Percentiles rank a stretch among this genome's conserved stretches.
Conservation (phyloP, 2,888 invertebrate species). For the Prenolepis imparis region DNA sequence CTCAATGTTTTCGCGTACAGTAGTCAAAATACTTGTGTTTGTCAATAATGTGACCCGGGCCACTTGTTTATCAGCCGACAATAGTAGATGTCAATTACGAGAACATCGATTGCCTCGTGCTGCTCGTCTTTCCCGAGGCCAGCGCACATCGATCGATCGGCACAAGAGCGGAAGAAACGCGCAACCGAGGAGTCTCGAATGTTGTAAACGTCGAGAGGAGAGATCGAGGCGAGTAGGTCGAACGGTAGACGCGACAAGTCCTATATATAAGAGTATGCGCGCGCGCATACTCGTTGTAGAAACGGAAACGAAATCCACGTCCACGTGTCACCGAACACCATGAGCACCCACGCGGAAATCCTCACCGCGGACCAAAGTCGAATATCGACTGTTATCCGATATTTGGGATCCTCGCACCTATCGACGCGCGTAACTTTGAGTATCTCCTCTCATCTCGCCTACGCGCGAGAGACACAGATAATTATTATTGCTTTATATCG, state of each 20-base stretch:
- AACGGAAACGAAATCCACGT: slow-evolving; percentile 52
- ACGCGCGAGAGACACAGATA: slow-evolving; percentile 1
- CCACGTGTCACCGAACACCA: slow-evolving; percentile 45
- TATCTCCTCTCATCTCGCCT: neutral
- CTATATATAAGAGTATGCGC: slow-evolving; percentile 12
- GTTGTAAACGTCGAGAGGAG: slow-evolving; percentile 34
- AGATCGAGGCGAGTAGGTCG: slow-evolving; percentile 59
- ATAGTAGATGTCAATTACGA: neutral
- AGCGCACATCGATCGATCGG: slow-evolving; percentile 4
- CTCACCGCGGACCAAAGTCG: slow-evolving; percentile 3
- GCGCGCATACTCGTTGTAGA: neutral
- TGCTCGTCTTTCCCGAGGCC: neutral
- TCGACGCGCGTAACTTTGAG: slow-evolving; percentile 24
- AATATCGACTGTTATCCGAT: slow-evolving; percentile 35
- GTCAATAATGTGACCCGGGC: neutral
- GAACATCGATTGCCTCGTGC: slow-evolving; percentile 28
- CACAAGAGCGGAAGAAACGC: neutral
- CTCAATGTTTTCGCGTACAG: neutral
- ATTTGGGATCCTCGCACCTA: neutral
- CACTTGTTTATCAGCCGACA: slow-evolving; percentile 37
- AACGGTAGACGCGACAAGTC: slow-evolving; percentile 35
- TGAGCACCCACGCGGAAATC: slow-evolving; percentile 11
- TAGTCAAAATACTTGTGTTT: neutral
- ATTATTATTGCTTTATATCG: slow-evolving; percentile 27
- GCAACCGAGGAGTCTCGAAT: neutral